Percentiles rank a stretch among this genome's conserved stretches.
Conservation (phyloP, 2,113 vertebrate species). For the Toxotes jaculatrix region DNA sequence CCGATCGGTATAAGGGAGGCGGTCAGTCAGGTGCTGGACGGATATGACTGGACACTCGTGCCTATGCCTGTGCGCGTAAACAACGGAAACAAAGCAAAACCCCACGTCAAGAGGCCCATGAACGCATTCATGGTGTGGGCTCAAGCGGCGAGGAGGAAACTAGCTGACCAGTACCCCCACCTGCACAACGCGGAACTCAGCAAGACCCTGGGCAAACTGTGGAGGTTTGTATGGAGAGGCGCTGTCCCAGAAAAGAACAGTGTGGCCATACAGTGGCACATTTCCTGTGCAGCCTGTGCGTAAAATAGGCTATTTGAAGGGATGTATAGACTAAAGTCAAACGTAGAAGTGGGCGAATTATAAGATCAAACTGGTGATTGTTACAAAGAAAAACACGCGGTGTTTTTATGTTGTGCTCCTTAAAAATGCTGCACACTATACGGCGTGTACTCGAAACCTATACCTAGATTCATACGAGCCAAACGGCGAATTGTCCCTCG, state of each 20-base stretch:
- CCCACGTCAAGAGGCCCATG: constrained; percentile 96
- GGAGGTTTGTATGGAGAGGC: constrained; percentile 89
- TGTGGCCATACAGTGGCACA: constrained; percentile 40
- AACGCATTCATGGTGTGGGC: constrained; percentile 99
- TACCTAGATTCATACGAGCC: neutral
- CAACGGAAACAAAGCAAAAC: constrained; percentile 95
- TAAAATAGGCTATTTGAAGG: constrained; percentile 16
- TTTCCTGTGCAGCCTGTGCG: constrained; percentile 49
- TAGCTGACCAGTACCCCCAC: constrained; percentile 98
- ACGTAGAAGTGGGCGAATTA: neutral
- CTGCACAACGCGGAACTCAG: constrained; percentile 99
- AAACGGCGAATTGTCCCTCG: neutral
- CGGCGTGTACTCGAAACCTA: neutral
- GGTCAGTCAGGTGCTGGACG: constrained; percentile 97
- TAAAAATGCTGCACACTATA: neutral
- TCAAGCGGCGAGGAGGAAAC: constrained; percentile 95
- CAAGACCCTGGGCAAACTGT: constrained; percentile 98
- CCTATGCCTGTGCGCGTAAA: constrained; percentile 98
- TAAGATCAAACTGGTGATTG: neutral
- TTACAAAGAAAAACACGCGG: neutral
- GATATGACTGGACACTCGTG: constrained; percentile 99
- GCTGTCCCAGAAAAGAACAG: constrained; percentile 31
- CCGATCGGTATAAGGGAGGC: constrained; percentile 97
- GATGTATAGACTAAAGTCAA: neutral
- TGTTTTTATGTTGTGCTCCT: neutral